phyloP scores from a whole-genome alignment of 2,888 invertebrate genomes.

The Polylopha cassiicola region DNA sequence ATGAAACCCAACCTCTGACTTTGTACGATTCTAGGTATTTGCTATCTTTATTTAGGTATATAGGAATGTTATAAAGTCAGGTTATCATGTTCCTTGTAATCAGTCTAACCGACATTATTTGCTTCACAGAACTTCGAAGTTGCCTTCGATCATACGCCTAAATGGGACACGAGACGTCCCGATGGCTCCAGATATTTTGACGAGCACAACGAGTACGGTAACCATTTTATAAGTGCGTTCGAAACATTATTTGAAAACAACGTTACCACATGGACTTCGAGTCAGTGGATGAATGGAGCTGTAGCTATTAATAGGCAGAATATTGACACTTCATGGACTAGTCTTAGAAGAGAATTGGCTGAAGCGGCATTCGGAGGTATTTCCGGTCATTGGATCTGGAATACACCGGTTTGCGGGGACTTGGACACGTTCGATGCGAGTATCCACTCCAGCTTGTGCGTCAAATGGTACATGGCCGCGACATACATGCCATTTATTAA shows the following conservation, averaged over 20 bases:
- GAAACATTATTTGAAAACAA: constrained; percentile 32
- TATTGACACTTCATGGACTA: constrained; percentile 76
- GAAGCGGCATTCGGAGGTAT: constrained; percentile 69
- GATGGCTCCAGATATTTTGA: constrained; percentile 51
- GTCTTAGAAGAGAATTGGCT: constrained; percentile 68
- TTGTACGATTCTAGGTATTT: too few species aligned
- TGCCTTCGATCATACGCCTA: constrained; percentile 67
- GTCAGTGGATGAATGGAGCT: constrained; percentile 52
- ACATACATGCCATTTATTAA: constrained; percentile 79
- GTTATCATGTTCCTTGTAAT: too few species aligned
- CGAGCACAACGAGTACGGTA: constrained; percentile 78
- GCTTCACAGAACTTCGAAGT: constrained; percentile 53
- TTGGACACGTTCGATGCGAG: constrained; percentile 52
- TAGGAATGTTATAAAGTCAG: too few species aligned
- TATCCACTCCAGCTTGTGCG: constrained; percentile 71
- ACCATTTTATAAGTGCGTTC: constrained; percentile 53
- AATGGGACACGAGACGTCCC: constrained; percentile 62
- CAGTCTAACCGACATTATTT: constrained; percentile 7
- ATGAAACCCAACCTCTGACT: too few species aligned
- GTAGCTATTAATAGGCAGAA: constrained; percentile 65
- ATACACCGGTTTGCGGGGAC: constrained; percentile 78
- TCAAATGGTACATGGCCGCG: constrained; percentile 83
- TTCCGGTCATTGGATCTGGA: constrained; percentile 69
- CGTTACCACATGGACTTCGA: constrained; percentile 43
- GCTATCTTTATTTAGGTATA: too few species aligned